Evolutionary conservation across 1,140 invertebrate species (phyloP).

Genomic region (Brachionus sp.): DNA sequence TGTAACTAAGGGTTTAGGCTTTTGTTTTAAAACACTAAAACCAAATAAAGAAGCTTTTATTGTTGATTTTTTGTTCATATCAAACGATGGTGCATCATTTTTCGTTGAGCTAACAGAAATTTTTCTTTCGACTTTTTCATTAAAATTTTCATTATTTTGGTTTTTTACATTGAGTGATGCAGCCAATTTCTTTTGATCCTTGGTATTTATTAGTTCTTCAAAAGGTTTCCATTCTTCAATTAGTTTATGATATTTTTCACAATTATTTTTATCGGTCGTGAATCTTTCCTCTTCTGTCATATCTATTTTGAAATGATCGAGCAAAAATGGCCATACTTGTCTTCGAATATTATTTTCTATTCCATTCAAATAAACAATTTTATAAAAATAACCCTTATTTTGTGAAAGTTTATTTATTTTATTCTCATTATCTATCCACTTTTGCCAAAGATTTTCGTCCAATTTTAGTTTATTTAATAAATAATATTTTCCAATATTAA

Average conservation of each 20-base stretch:
- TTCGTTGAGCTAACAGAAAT: background rate
- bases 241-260: background rate
- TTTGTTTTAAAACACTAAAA: constrained; percentile 20
- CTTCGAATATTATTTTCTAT: background rate
- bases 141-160: background rate
- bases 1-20: constrained; percentile 15
- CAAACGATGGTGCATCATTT: background rate
- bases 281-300: constrained; percentile 63
- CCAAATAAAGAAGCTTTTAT: constrained; percentile 6
- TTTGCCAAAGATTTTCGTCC: background rate
- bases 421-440: background rate
- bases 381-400: background rate
- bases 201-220: constrained; percentile 16
- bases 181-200: constrained; percentile 23
- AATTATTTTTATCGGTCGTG: background rate
- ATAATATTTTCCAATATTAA: constrained; percentile 60
- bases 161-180: background rate
- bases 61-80: background rate
- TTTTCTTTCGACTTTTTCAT: background rate
- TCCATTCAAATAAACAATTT: constrained; percentile 29
- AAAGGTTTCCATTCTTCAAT: constrained; percentile 40
- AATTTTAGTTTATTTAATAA: constrained; percentile 1
- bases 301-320: constrained; percentile 79
- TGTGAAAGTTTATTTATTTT: background rate
- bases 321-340: constrained; percentile 81